These are phyloP conservation scores for Tympanoctomys barrerae DNA, from an alignment of 2,797 vertebrate species.

Conservation along the genomic window DNA sequence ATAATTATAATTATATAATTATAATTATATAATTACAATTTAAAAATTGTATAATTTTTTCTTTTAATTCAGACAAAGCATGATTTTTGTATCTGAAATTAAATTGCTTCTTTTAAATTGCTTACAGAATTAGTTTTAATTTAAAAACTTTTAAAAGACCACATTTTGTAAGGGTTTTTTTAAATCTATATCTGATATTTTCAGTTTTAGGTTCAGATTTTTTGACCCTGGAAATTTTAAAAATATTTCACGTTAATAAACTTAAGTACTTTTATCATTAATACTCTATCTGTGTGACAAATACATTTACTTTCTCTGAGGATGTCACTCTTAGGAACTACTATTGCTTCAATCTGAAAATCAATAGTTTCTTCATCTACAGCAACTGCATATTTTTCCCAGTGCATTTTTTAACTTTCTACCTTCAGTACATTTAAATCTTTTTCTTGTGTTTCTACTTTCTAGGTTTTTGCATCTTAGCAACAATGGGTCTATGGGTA, in stretches of 20 bases:
- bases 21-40: too few species aligned
- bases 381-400: background rate
- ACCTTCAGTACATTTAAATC: background rate
- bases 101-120: background rate
- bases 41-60: background rate
- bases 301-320: background rate
- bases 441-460: background rate
- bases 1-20: too few species aligned
- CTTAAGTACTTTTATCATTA: background rate
- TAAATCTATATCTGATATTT: background rate
- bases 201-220: background rate
- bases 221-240: background rate
- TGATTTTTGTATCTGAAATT: background rate
- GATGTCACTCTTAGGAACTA: background rate
- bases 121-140: background rate
- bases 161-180: background rate
- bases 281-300: background rate
- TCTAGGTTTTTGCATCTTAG: background rate
- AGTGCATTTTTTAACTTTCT: background rate
- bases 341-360: background rate
- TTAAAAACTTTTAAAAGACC: background rate
- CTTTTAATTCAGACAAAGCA: background rate
- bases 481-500: background rate
- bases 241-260: background rate
- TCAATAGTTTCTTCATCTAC: background rate